A percentile compares a stretch with the other conserved stretches of the same genome.
phyloP scores from a whole-genome alignment of 1,140 invertebrate species.

The Oppia nitens region DNA sequence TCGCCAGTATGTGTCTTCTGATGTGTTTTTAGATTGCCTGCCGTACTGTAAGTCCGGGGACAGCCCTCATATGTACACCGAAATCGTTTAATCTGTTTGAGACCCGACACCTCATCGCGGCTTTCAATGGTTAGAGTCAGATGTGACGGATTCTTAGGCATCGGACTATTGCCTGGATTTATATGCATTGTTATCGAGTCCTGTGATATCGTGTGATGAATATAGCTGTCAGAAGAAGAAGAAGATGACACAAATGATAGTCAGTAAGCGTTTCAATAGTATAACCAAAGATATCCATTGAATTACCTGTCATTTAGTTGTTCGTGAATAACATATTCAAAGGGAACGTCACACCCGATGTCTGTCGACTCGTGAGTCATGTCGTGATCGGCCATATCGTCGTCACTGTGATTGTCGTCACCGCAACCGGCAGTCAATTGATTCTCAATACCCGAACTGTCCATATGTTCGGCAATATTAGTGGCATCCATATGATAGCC shows the following conservation, averaged over 20 bases:
- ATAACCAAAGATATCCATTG: neutral
- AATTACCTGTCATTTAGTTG: neutral
- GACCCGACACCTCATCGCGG: slow-evolving; percentile 42
- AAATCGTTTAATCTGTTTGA: slow-evolving; percentile 48
- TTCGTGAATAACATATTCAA: neutral
- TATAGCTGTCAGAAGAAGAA: slow-evolving; percentile 34
- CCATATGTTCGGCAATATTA: too few species aligned
- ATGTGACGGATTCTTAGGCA: slow-evolving; percentile 45
- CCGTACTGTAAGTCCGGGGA: slow-evolving; percentile 72
- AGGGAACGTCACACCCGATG: neutral
- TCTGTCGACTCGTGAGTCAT: neutral
- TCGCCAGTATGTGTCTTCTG: slow-evolving; percentile 45
- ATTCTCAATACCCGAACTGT: too few species aligned
- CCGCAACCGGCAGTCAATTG: too few species aligned
- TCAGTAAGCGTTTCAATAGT: neutral
- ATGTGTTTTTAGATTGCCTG: slow-evolving; percentile 83
- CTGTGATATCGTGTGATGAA: slow-evolving; percentile 44
- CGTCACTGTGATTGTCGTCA: neutral
- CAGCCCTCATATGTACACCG: slow-evolving; percentile 79
- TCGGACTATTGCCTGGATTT: slow-evolving; percentile 37
- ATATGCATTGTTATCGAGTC: slow-evolving; percentile 52
- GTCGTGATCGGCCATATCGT: neutral
- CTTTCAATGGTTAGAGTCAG: slow-evolving; percentile 47
- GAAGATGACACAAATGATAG: neutral
- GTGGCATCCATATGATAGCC: too few species aligned